Percentiles rank a stretch among this genome's conserved stretches.
These are phyloP conservation scores for Pionites leucogaster DNA, from an alignment of 2,113 vertebrate species.

Conservation along the genomic window DNA sequence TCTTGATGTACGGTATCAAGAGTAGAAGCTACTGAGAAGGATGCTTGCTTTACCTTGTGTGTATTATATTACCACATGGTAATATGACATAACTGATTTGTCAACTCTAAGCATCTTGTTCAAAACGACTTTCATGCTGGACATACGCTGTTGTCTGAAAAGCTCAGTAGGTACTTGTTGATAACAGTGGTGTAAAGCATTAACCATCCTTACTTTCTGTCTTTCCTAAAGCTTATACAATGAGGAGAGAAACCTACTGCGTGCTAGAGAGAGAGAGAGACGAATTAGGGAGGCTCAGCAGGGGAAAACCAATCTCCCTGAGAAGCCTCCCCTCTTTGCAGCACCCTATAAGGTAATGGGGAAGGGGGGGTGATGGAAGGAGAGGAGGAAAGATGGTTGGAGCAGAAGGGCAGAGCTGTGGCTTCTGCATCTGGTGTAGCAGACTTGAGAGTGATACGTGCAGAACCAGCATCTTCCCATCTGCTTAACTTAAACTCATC, in stretches of 20 bases:
- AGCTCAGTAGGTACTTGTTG: background rate
- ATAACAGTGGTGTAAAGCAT: background rate
- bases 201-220: background rate
- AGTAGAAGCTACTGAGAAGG: background rate
- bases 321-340: slow-evolving; percentile 86
- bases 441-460: background rate
- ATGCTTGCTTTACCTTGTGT: background rate
- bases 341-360: slow-evolving; percentile 91
- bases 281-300: slow-evolving; percentile 86
- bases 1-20: background rate
- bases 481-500: background rate
- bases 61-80: background rate
- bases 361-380: rapidly evolving
- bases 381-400: background rate
- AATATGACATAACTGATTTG: background rate
- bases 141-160: rapidly evolving
- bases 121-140: background rate
- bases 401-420: background rate
- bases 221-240: slow-evolving; percentile 79
- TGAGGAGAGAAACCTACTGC: slow-evolving; percentile 90
- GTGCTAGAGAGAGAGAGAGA: slow-evolving; percentile 87
- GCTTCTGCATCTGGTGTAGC: background rate
- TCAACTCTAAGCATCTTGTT: background rate
- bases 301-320: slow-evolving; percentile 76
- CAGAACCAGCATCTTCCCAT: background rate